Evolutionary conservation across 2,888 invertebrate genomes (phyloP), one percentile per base, ranked within the genome.

Genomic region (Electrophaes corylata): DNA sequence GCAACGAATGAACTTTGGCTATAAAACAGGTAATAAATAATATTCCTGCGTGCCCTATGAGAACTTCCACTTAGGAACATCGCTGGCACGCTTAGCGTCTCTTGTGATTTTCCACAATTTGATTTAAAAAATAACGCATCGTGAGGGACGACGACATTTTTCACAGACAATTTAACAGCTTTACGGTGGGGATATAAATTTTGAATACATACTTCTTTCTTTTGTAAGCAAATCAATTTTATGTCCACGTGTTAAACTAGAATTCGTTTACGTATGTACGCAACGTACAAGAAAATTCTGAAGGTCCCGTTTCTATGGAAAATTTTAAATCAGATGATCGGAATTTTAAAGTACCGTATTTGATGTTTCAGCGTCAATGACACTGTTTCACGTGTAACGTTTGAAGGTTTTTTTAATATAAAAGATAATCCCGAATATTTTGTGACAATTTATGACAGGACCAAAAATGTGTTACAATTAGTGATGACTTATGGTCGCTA

Each of bases 21-120:
- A 91, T 91, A 91, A 91, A 91, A 84, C 80, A 85, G 79, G 75
- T 81, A 84, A 90, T 91, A 91, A 91, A 91, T 91, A 89, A 89
- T 89, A 79, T 69, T 88, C 12, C 82, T 79, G 82, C 79, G 81
- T 83, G 82, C 78, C 83, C 83, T 81, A 77, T 78, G 86, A 79
- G 84, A 83, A 82, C 73, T 81, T 79, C 83, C 83, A 84, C 84
- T 88, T 83, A 83, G 76, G 79, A 70, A 65, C 55, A 44, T 14
- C 52, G 53, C 57, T 59, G 35, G 52, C 19, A 40, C 40, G 43
- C 41, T 41, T 58, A 51, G 51, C 46, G 44, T 56, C 47, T 47
- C 53, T 55, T 51, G 57, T 6, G 39, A 64, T 53, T 59, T 49
- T 40, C 41, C 23, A 41, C 19, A 39, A 54, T 53, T 39, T 47